phyloP scores from a whole-genome alignment of 2,113 vertebrate genomes.

The Charadrius vociferus region DNA sequence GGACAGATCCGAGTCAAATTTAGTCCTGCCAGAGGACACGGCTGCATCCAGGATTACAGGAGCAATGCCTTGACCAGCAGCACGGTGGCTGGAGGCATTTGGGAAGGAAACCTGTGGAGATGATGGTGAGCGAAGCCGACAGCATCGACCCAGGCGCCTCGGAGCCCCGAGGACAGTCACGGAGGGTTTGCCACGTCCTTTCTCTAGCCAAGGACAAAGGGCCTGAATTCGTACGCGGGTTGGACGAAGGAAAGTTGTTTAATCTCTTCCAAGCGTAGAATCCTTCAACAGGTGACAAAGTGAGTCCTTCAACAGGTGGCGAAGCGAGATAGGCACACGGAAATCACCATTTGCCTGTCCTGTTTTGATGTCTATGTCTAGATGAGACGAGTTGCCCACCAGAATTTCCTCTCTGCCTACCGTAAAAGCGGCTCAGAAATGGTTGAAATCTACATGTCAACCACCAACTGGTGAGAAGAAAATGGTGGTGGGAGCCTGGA shows the following conservation, averaged over 20 bases:
- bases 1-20: not conserved
- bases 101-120: not conserved
- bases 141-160: not conserved
- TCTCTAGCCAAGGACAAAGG: not conserved
- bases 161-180: not conserved
- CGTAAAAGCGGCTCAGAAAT: not conserved
- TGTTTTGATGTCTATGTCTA: not conserved
- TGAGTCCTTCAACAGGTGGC: not conserved
- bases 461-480: not conserved
- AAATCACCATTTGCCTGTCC: not conserved
- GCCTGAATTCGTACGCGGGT: accelerated
- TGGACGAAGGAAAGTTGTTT: too few relatives aligned
- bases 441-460: not conserved
- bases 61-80: not conserved
- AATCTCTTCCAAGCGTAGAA: not conserved
- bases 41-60: too few relatives aligned
- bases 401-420: not conserved
- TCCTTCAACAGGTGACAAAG: too few relatives aligned
- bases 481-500: not conserved
- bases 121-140: not conserved
- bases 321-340: accelerated
- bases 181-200: not conserved
- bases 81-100: not conserved
- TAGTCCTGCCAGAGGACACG: not conserved
- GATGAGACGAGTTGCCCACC: not conserved